phyloP scores from a whole-genome alignment of 2,113 vertebrate species.

The Elachura formosa region DNA sequence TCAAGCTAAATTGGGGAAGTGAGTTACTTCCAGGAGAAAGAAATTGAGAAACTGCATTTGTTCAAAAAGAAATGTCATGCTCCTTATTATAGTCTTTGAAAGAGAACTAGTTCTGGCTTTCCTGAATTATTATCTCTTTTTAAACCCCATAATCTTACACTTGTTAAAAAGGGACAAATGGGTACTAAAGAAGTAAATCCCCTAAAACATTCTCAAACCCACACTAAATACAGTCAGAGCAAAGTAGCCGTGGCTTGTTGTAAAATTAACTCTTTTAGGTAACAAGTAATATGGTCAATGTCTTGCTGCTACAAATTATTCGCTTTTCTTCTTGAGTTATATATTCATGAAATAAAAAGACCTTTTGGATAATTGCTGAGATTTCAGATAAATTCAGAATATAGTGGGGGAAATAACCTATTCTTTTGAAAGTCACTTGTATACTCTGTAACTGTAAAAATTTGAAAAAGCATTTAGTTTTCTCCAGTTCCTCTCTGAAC shows the following conservation, averaged over 20 bases:
- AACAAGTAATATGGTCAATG: neutral
- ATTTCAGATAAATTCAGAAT: neutral
- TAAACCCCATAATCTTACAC: neutral
- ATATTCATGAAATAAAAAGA: neutral
- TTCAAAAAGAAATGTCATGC: neutral
- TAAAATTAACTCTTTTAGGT: neutral
- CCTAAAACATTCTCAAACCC: neutral
- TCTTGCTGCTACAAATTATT: neutral
- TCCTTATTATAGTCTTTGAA: neutral
- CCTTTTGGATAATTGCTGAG: neutral
- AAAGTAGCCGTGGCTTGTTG: neutral
- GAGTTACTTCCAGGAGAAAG: neutral
- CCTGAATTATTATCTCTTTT: neutral
- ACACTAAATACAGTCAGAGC: neutral
- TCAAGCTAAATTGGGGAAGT: neutral
- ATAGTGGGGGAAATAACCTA: neutral
- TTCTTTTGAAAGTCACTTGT: neutral
- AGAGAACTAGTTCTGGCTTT: neutral
- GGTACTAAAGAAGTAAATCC: neutral
- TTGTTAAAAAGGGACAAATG: neutral
- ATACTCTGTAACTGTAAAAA: neutral
- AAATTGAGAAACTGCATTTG: neutral
- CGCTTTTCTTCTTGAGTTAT: neutral
- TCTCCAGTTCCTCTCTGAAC: neutral
- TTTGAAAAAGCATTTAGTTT: neutral